Percentiles rank a stretch among this genome's conserved stretches.
Conservation (phyloP, 2,888 invertebrate species). For the Lithophane ornitopus region DNA sequence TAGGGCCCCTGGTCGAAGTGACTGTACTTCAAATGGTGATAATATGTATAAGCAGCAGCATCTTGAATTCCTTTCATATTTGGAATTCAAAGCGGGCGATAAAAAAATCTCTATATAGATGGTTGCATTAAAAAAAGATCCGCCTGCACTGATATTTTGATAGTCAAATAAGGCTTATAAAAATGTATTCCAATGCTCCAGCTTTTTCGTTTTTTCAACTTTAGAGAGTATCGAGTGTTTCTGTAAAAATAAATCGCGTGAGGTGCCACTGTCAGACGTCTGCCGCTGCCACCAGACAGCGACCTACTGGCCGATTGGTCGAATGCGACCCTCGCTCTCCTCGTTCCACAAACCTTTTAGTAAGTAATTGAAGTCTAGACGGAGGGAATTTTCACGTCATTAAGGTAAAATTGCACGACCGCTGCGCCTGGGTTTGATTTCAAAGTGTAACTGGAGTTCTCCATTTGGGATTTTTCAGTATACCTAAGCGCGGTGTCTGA, state of each 20-base stretch:
- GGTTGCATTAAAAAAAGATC: too few relatives aligned
- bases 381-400: too few relatives aligned
- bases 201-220: not conserved
- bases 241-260: not conserved
- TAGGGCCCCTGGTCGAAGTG: too few relatives aligned
- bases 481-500: too few relatives aligned
- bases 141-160: not conserved
- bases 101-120: too few relatives aligned
- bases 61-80: not conserved
- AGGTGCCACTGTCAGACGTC: not conserved
- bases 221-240: not conserved
- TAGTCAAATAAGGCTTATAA: not conserved
- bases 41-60: not conserved
- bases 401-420: too few relatives aligned
- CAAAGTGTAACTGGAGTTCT: too few relatives aligned
- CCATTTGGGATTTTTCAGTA: too few relatives aligned
- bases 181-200: not conserved
- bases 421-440: too few relatives aligned
- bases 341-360: not conserved
- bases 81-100: not conserved
- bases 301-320: conserved; percentile 29
- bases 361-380: too few relatives aligned
- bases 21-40: not conserved
- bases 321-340: not conserved
- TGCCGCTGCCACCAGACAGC: conserved; percentile 35